phyloP scores from a whole-genome alignment of 2,797 vertebrate genomes.

The Enoplosus armatus region DNA sequence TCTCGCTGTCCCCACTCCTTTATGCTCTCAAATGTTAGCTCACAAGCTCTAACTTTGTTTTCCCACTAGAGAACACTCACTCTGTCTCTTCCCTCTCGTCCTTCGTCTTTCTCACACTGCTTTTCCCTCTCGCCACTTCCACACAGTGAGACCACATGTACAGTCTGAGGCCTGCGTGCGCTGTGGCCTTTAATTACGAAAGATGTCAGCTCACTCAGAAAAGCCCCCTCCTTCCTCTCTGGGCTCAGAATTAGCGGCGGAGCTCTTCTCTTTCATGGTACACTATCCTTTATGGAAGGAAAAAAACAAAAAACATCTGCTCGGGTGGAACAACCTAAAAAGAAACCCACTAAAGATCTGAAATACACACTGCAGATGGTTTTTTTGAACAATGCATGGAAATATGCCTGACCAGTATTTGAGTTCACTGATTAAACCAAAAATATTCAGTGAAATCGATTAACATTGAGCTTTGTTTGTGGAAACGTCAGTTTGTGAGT shows the following conservation, averaged over 20 bases:
- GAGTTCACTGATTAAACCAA: conserved; percentile 24
- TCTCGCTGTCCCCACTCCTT: neutral
- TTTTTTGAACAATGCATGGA: conserved; percentile 39
- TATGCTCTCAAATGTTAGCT: conserved; percentile 7
- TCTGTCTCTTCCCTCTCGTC: conserved; percentile 14
- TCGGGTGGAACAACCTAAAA: conserved; percentile 39
- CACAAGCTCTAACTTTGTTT: conserved; percentile 9
- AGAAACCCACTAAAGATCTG: conserved; percentile 37
- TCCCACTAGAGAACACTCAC: conserved; percentile 17
- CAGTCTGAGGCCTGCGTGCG: conserved; percentile 57
- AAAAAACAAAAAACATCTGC: conserved; percentile 50
- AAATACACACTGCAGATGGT: conserved; percentile 44
- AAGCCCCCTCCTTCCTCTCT: conserved; percentile 46
- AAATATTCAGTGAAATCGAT: conserved; percentile 36
- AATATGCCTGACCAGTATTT: conserved; percentile 22
- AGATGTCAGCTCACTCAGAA: conserved; percentile 65
- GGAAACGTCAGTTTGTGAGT: conserved; percentile 35
- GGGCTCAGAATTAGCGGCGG: conserved; percentile 65
- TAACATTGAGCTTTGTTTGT: conserved; percentile 42
- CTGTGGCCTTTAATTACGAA: conserved; percentile 76
- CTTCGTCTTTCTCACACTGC: conserved; percentile 27
- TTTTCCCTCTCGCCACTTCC: conserved; percentile 52
- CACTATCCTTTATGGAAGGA: conserved; percentile 16
- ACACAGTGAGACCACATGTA: conserved; percentile 71
- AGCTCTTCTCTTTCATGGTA: conserved; percentile 62